Conservation (phyloP, 2,113 vertebrate species). For the Melanotaenia duboulayi region DNA sequence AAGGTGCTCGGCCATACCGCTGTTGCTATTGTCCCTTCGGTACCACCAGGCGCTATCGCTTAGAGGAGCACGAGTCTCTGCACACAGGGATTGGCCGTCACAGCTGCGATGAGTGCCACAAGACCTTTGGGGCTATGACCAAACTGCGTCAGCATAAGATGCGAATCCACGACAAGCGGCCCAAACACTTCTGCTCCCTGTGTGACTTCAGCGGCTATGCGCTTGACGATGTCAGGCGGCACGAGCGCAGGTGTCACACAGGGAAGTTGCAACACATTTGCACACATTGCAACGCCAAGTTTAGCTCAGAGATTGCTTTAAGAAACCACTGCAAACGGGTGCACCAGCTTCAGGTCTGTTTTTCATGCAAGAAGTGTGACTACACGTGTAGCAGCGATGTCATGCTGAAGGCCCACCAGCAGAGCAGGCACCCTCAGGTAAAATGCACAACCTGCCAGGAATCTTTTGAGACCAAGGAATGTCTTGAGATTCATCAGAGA, state of each 20-base stretch:
- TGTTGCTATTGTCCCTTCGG: slow-evolving; percentile 91
- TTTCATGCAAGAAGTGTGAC: slow-evolving; percentile 84
- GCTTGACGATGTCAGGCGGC: slow-evolving; percentile 89
- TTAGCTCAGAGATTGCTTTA: slow-evolving; percentile 90
- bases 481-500: slow-evolving; percentile 83
- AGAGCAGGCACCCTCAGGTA: slow-evolving; percentile 83
- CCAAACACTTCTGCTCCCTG: slow-evolving; percentile 89
- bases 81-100: slow-evolving; percentile 93
- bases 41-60: slow-evolving; percentile 89
- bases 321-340: slow-evolving; percentile 89
- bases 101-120: slow-evolving; percentile 83
- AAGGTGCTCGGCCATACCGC: slow-evolving; percentile 84
- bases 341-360: slow-evolving; percentile 77
- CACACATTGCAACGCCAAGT: slow-evolving; percentile 85
- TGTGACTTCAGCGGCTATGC: slow-evolving; percentile 94
- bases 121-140: slow-evolving; percentile 91
- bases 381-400: slow-evolving; percentile 83
- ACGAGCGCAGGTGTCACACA: slow-evolving; percentile 89
- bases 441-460: slow-evolving; percentile 85
- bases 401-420: slow-evolving; percentile 84
- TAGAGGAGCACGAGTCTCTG: slow-evolving; percentile 92
- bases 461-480: slow-evolving; percentile 79
- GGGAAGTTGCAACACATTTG: slow-evolving; percentile 86
- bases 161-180: slow-evolving; percentile 90
- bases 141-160: slow-evolving; percentile 90